These are phyloP conservation scores for Luscinia megarhynchos DNA, from an alignment of 2,797 vertebrate genomes.

Conservation along the genomic window DNA sequence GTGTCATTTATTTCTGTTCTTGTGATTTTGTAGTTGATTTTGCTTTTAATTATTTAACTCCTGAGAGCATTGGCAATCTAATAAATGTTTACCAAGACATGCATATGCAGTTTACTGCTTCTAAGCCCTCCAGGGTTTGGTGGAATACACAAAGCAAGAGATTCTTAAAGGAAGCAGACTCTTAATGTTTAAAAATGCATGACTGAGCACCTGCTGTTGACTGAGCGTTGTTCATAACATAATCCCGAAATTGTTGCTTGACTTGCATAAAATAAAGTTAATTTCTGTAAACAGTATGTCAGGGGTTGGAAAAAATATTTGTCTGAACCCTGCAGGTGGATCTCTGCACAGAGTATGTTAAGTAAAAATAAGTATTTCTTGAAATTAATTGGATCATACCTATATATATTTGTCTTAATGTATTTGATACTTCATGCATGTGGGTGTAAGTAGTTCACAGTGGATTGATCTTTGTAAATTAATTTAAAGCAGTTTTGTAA, in stretches of 20 bases:
- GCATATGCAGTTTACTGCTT: not conserved
- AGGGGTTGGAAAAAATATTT: not conserved
- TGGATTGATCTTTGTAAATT: not conserved
- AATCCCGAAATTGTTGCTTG: not conserved
- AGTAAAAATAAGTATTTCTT: not conserved
- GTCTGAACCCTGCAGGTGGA: not conserved
- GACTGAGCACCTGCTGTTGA: not conserved
- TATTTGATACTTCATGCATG: not conserved
- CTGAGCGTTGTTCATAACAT: not conserved
- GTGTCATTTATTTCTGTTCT: not conserved
- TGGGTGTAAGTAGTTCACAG: not conserved
- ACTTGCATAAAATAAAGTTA: slow-evolving; percentile 10
- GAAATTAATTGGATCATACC: not conserved
- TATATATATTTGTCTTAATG: not conserved
- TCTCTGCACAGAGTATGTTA: not conserved
- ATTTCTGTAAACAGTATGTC: not conserved
- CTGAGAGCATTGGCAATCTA: not conserved
- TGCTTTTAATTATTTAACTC: not conserved
- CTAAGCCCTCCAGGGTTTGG: not conserved
- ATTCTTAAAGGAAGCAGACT: not conserved
- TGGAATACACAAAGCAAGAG: not conserved
- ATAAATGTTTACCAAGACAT: not conserved
- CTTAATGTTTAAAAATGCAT: not conserved
- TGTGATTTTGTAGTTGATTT: not conserved
- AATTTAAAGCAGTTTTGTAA: not conserved